Evolutionary conservation across 2,888 invertebrate species (phyloP).

Genomic region (Julus scanicus): DNA sequence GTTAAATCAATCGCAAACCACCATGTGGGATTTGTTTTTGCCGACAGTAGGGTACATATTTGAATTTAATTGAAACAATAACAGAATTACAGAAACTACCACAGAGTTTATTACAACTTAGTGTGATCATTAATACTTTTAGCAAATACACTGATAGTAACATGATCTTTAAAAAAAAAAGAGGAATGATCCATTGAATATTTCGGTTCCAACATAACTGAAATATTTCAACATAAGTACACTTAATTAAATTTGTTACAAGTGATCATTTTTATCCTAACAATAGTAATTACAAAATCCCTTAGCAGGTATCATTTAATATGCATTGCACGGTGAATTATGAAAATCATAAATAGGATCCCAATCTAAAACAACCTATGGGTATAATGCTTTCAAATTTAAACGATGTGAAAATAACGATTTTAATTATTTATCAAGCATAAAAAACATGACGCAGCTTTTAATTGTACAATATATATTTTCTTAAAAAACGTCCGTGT

Average conservation of each 20-base stretch:
- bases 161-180: conserved; percentile 1
- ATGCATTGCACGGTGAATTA: not conserved
- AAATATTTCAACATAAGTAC: conserved; percentile 13
- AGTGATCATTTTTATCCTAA: conserved; percentile 39
- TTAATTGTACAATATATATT: not conserved
- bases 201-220: not conserved
- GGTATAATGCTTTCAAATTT: not conserved
- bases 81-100: not conserved
- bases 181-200: not conserved
- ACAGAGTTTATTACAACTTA: conserved; percentile 8
- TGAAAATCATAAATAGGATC: conserved; percentile 18
- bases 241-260: conserved; percentile 35
- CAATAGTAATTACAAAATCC: not conserved
- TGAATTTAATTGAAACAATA: no score
- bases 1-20: no score
- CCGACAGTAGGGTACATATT: no score
- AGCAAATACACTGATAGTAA: not conserved
- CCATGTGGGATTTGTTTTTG: no score
- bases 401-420: not conserved
- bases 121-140: conserved; percentile 22
- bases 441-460: not conserved
- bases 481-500: not conserved
- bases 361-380: not conserved
- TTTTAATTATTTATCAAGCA: not conserved
- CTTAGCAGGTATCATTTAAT: not conserved